Evolutionary conservation across 2,797 vertebrate genomes (phyloP).

Genomic region (Kryptopterus vitreolus): DNA sequence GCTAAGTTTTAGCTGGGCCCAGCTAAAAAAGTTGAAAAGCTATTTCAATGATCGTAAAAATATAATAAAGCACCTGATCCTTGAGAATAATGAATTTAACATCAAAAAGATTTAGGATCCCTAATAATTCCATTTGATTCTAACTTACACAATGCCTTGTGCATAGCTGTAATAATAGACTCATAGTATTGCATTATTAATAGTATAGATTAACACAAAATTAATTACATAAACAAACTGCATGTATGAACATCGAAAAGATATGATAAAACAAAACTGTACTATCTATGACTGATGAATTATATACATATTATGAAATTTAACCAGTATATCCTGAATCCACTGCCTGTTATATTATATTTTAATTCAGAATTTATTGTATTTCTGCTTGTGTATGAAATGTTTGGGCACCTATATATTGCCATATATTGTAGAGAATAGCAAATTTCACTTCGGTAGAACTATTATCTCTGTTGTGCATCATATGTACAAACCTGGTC

Average conservation of each 20-base stretch:
- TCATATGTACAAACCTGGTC: no score
- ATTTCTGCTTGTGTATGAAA: not conserved
- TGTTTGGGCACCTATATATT: not conserved
- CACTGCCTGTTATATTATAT: not conserved
- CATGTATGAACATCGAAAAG: no score
- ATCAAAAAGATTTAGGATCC: not conserved
- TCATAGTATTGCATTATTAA: not conserved
- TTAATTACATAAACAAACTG: not conserved
- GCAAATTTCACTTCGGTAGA: not conserved
- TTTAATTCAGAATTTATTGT: not conserved
- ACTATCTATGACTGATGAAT: not conserved
- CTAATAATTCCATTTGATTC: not conserved
- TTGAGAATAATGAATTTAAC: not conserved
- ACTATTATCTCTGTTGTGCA: not conserved
- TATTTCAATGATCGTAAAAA: constrained; percentile 3
- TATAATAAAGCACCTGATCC: not conserved
- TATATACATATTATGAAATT: not conserved
- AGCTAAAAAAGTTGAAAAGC: not conserved
- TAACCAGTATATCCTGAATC: not conserved
- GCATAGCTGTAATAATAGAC: not conserved
- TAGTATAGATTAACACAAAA: no score
- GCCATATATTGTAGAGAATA: not conserved
- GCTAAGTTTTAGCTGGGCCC: not conserved
- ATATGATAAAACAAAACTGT: not conserved
- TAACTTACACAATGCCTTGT: not conserved